Evolutionary conservation across 1,140 invertebrate species (phyloP), one percentile per base, ranked within the genome.

Genomic region (Vanessa atalanta): DNA sequence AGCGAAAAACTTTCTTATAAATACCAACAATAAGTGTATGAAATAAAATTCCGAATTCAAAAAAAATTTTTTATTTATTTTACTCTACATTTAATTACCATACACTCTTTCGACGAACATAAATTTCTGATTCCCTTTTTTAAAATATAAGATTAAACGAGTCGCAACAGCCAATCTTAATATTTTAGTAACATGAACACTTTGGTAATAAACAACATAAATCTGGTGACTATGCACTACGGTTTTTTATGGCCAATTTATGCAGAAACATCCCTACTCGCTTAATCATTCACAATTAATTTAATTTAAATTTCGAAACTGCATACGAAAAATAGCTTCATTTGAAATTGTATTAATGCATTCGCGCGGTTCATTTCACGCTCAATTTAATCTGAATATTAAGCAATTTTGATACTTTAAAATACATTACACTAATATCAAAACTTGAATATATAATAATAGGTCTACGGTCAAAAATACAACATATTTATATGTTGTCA

Each of bases 371-470:
- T 57, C 53, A 57, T 57, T 57, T 57, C 53, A 57, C 53, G 53
- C 53, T 57, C 53, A 57, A 23, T 57, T 57, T 23, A 20, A 23
- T 16, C 53, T 57, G 53, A 57, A 57, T 57, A 57, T 57, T 57
- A 57, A 20, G 50, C 53, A 2, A 26, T 57, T 57, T 23, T 57
- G 3, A 13, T 15, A 57, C 0, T 20, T 57, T 11, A 13, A 57
- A 12, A 9, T 23, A 11, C 51, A 20, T 6, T 4, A n/a, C 9
- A 55, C 15, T n/a, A 43, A 43, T 43, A 43, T 43, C 37, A 43
- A 43, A 43, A 43, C 37, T 1, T 5, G 37, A 8, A 43, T 43
- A 43, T 43, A 43, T 8, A 43, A 8, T 43, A 3, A 43, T 43
- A 43, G 1, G 48, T 50, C 5, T 43, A 43, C 8, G 6, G 37